Evolutionary conservation across 2,888 invertebrate genomes (phyloP), one percentile per base, ranked within the genome.

Genomic region (Drosophila acutilabella): DNA sequence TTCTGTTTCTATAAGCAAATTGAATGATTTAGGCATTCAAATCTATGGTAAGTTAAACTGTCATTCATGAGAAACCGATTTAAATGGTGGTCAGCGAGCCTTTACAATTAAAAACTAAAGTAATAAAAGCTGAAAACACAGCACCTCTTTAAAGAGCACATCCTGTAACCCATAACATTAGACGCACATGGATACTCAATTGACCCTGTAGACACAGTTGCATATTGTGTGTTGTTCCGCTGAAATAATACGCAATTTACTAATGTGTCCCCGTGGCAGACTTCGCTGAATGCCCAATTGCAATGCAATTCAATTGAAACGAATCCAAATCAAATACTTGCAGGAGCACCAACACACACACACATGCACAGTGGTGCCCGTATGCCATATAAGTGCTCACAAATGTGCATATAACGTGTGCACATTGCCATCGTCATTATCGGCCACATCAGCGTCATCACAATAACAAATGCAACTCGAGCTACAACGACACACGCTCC

Each of bases 341-440:
- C 58, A 58, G 42, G 50, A 51, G 38, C 14, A 53, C 4, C 23
- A 38, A 47, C 47, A 48, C 52, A 56, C 38, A 40, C 36, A 14
- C 10, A 42, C 26, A 61, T 7, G 26, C 44, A n/a, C 18, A 45
- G 20, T 40, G 26, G 16, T 52, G 36, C 40, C 57, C 59, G 38
- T 53, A 42, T 47, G 23, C 74, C 71, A 76, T 74, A 75, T 75
- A 75, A 71, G 84, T 73, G 70, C 65, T 73, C 79, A 51, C 79
- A 78, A 84, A 85, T 81, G 82, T 81, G 77, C 72, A 74, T 73
- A 80, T 82, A 82, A 82, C 81, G 81, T 82, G 83, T 80, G 86
- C 82, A 83, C 82, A 85, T 85, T 80, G 80, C 83, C 80, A 76
- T 80, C 74, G 78, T 78, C 83, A 83, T 86, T 86, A 83, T 83